These are phyloP conservation scores for Rhinoptilus africanus DNA, from an alignment of 2,113 vertebrate species.

Conservation along the genomic window DNA sequence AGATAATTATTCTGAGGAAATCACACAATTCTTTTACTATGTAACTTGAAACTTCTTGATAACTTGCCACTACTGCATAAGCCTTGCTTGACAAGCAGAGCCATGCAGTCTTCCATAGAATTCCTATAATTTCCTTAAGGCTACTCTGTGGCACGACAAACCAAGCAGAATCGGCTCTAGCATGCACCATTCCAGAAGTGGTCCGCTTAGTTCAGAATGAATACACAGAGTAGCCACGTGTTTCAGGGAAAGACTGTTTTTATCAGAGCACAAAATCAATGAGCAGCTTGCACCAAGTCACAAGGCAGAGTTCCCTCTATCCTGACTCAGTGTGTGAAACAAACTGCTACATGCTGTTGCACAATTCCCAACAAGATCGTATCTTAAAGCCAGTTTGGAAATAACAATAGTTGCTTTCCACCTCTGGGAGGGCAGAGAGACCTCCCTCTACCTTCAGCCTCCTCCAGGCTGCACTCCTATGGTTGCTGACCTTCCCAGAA, in stretches of 20 bases:
- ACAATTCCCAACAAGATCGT: background rate
- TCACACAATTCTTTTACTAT: background rate
- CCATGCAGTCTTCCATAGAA: background rate
- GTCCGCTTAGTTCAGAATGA: background rate
- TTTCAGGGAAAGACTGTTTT: background rate
- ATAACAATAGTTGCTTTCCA: background rate
- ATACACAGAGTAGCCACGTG: rapidly evolving
- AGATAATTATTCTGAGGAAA: background rate
- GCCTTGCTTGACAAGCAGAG: background rate
- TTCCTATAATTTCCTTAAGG: background rate
- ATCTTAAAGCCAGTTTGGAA: background rate
- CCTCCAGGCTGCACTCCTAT: background rate
- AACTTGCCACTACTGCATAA: background rate
- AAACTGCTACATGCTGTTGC: background rate
- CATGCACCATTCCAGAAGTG: rapidly evolving
- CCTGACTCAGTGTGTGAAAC: background rate
- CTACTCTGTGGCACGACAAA: rapidly evolving
- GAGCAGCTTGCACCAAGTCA: background rate
- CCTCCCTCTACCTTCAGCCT: background rate
- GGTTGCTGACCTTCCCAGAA: background rate
- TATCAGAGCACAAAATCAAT: background rate
- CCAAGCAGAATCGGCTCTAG: background rate
- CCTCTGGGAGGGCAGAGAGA: background rate
- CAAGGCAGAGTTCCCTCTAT: background rate
- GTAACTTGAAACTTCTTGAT: background rate